Conservation (phyloP, 2,797 vertebrate genomes). For the Coccyzus lansbergi region DNA sequence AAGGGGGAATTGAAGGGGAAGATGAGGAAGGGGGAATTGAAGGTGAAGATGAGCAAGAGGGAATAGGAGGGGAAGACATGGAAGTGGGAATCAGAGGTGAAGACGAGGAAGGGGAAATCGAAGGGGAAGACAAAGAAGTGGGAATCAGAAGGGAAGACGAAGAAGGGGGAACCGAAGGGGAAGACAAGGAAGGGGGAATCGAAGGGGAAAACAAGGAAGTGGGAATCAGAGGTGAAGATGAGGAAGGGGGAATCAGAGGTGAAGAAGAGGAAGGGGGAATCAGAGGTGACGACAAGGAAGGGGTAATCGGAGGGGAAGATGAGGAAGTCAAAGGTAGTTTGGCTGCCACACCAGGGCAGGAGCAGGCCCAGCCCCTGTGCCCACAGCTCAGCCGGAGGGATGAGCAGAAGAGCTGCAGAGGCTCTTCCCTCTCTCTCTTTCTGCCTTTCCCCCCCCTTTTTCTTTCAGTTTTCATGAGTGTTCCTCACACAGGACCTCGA, state of each 20-base stretch:
- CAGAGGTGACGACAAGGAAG: no score
- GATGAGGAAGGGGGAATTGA: not conserved
- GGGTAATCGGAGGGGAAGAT: no score
- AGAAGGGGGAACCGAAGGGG: no score
- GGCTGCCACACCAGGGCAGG: not conserved
- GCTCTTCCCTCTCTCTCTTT: not conserved
- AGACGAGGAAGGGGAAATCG: no score
- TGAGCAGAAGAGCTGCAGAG: fast-evolving
- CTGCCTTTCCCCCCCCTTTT: not conserved
- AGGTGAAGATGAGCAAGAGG: no score
- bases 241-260: no score
- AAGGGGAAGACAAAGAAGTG: not conserved
- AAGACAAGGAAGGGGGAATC: not conserved
- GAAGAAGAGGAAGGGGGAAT: no score
- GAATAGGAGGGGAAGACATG: not conserved
- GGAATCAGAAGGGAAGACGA: not conserved
- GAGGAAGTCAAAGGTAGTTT: not conserved
- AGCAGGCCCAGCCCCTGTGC: no score
- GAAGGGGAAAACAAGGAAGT: no score
- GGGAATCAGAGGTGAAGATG: no score
- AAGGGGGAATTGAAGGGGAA: no score
- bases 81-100: not conserved
- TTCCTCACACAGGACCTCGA: fast-evolving
- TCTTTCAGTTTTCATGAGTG: not conserved
- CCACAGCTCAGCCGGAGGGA: fast-evolving